A percentile compares a stretch with the other conserved stretches of the same genome.
Evolutionary conservation across 2,888 invertebrate species (phyloP).

Genomic region (Limnephilus rhombicus): DNA sequence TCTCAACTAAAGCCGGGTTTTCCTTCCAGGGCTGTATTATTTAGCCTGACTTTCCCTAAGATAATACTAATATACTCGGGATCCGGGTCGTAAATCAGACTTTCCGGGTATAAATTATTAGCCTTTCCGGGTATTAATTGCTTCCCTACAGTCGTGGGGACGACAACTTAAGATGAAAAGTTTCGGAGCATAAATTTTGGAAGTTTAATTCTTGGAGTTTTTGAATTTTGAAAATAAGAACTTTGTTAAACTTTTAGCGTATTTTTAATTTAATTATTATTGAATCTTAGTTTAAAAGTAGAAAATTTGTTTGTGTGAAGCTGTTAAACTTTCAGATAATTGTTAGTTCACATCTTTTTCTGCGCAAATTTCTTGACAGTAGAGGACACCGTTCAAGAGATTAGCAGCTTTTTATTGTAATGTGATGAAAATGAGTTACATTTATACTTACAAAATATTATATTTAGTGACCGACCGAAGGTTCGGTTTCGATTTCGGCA

Average conservation of each 20-base stretch:
- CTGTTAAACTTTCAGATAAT: too few species aligned
- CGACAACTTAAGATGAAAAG: neutral
- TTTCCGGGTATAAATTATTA: slow-evolving; percentile 4
- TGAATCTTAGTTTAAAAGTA: too few species aligned
- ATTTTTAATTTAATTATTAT: neutral
- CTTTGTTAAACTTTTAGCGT: neutral
- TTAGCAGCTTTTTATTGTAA: too few species aligned
- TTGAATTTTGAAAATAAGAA: neutral
- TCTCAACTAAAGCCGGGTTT: neutral
- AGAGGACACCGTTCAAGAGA: too few species aligned
- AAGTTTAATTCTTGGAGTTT: neutral
- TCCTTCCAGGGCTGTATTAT: neutral
- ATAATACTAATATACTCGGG: neutral
- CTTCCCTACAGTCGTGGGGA: neutral
- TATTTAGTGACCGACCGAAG: too few species aligned
- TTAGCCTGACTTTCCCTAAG: neutral
- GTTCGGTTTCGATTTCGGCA: too few species aligned
- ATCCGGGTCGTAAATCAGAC: neutral
- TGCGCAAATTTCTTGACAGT: too few species aligned
- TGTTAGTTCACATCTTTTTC: too few species aligned
- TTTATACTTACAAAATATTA: too few species aligned
- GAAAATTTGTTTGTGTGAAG: too few species aligned
- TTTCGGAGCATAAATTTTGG: slow-evolving; percentile 5
- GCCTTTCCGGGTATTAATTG: slow-evolving; percentile 4
- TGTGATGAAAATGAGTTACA: too few species aligned